Conservation (phyloP, 2,888 invertebrate genomes). For the Limenitis camilla region DNA sequence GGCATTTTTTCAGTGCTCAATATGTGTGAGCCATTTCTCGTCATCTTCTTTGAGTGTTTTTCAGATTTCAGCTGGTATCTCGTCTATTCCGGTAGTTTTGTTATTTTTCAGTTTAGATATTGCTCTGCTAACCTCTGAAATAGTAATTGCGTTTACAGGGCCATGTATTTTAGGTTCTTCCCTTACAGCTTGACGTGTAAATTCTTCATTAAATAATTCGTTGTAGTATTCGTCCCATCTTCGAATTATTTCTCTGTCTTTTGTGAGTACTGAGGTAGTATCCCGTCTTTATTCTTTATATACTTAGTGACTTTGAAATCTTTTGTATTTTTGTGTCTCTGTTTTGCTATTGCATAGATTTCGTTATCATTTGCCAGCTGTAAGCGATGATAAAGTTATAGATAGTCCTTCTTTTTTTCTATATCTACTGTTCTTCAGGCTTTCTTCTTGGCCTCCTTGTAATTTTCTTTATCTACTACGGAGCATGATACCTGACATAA, state of each 20-base stretch:
- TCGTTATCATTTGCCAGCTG: background rate
- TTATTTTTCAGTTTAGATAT: background rate
- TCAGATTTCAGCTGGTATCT: background rate
- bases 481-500: no score
- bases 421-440: no score
- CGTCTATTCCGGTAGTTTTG: background rate
- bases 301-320: background rate
- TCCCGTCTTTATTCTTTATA: background rate
- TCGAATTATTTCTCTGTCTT: background rate
- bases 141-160: background rate
- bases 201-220: no score
- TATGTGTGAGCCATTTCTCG: no score
- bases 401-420: background rate
- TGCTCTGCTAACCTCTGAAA: background rate
- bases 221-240: no score
- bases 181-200: no score
- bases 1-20: no score
- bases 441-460: no score
- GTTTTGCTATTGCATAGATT: background rate
- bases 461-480: no score
- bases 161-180: no score
- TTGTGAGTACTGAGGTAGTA: background rate
- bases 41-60: background rate
- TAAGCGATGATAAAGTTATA: background rate
- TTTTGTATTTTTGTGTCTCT: background rate